phyloP scores from a whole-genome alignment of 2,888 invertebrate species.

The Lapara coniferarum region DNA sequence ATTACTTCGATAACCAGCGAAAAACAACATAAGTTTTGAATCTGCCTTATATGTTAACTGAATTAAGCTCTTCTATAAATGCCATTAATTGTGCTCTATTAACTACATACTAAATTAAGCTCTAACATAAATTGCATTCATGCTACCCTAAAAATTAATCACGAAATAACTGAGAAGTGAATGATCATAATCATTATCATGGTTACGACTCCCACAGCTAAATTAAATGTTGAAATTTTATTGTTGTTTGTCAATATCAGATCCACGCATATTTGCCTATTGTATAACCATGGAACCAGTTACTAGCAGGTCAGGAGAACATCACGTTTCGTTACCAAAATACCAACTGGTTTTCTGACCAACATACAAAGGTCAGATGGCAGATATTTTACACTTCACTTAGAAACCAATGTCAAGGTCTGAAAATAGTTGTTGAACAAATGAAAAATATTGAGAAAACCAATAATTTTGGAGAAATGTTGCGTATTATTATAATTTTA shows the following conservation, averaged over 20 bases:
- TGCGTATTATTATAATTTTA: neutral
- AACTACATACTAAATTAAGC: too few relatives aligned
- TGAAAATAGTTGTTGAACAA: too few relatives aligned
- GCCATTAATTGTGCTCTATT: too few relatives aligned
- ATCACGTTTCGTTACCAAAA: conserved; percentile 1
- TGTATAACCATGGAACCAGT: conserved; percentile 17
- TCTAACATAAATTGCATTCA: too few relatives aligned
- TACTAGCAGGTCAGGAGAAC: neutral
- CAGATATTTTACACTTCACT: neutral
- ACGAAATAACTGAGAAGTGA: too few relatives aligned
- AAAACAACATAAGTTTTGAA: too few relatives aligned
- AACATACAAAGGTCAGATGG: neutral
- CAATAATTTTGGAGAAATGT: neutral
- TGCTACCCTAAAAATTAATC: too few relatives aligned
- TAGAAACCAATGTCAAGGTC: conserved; percentile 10
- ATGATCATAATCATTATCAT: too few relatives aligned
- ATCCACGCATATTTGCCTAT: neutral
- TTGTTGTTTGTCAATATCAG: conserved; percentile 13
- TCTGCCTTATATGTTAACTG: too few relatives aligned
- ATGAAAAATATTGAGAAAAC: neutral
- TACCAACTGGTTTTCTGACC: neutral
- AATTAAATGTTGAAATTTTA: conserved; percentile 2
- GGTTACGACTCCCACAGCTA: too few relatives aligned
- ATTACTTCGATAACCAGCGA: too few relatives aligned
- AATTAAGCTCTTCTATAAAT: too few relatives aligned